Evolutionary conservation across 2,113 vertebrate genomes (phyloP), one percentile per base, ranked within the genome.

Genomic region (Acrocephalus kingi): DNA sequence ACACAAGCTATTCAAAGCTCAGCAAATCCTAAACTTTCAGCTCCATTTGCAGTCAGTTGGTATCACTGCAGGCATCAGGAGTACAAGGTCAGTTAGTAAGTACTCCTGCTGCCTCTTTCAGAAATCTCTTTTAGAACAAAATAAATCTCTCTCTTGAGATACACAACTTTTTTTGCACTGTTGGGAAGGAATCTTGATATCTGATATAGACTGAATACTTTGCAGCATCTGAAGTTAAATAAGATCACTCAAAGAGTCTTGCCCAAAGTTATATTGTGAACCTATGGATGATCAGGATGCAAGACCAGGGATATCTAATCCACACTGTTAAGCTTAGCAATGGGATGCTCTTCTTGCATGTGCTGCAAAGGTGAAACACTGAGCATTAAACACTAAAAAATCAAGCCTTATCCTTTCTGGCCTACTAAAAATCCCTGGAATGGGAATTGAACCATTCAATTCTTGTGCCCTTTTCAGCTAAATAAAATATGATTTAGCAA

Each of bases 391-490:
- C 51, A 8, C 15, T 54, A n/a, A 80, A 93, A 79, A 81, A 52
- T 2, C 5, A 9, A 64, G 27, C 33, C 27, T 72, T 15, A 80
- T 35, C 11, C n/a, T 31, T 45, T 45, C 46, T 37, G 67, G 25
- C 41, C 69, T 37, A n/a, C 67, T 69, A 54, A 79, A 91, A 85
- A 22, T 41, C 31, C 28, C 31, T 15, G 46, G 28, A 85, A 54
- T 3, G 12, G 20, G 31, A 72, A 83, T 85, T 31, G 21, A 58
- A 22, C 19, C 11, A 35, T 76, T 93, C 10, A 63, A 28, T 68
- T 96, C 31, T 69, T 84, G 49, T 68, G 82, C 22, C 46, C 27
- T 75, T 91, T 94, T 85, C 51, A 68, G 49, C 30, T 52, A 75
- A 87, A 74, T 75, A 73, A 93, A 87, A 72, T 56, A 48, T 27